Evolutionary conservation across 1,140 invertebrate genomes (phyloP).

Genomic region (Popillia japonica): DNA sequence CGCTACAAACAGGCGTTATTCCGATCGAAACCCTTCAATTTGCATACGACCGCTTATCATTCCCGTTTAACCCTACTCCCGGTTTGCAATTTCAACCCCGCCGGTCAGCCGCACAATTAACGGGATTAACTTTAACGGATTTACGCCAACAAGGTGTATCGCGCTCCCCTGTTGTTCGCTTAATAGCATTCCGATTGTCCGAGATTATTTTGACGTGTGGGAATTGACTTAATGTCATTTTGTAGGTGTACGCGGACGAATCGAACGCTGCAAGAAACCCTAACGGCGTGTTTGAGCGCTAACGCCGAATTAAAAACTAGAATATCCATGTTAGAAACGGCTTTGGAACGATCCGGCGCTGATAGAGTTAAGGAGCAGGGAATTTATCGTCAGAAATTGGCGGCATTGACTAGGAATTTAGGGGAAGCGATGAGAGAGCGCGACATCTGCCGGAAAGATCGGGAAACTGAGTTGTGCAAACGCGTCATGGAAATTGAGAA

Average conservation of each 20-base stretch:
- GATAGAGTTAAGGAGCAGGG: not conserved
- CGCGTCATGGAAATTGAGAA: not conserved
- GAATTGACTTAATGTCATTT: no score
- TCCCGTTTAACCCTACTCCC: not conserved
- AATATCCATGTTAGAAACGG: not conserved
- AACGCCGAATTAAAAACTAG: not conserved
- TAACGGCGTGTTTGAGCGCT: not conserved
- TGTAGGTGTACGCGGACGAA: not conserved
- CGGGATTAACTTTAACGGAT: not conserved
- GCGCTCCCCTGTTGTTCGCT: no score
- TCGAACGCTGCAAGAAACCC: not conserved
- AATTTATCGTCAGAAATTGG: not conserved
- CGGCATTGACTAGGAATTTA: not conserved
- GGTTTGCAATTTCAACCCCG: not conserved
- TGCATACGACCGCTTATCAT: not conserved
- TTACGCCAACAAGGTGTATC: not conserved
- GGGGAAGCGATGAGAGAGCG: not conserved
- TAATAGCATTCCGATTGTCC: no score
- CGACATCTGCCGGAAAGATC: constrained; percentile 1
- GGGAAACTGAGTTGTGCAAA: not conserved
- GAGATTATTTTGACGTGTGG: no score
- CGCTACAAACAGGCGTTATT: no score
- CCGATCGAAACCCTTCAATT: not conserved
- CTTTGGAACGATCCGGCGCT: not conserved
- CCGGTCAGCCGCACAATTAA: no score